These are phyloP conservation scores for Drosophila mojavensis DNA, from an alignment of 1,140 invertebrate species.

Conservation along the genomic window DNA sequence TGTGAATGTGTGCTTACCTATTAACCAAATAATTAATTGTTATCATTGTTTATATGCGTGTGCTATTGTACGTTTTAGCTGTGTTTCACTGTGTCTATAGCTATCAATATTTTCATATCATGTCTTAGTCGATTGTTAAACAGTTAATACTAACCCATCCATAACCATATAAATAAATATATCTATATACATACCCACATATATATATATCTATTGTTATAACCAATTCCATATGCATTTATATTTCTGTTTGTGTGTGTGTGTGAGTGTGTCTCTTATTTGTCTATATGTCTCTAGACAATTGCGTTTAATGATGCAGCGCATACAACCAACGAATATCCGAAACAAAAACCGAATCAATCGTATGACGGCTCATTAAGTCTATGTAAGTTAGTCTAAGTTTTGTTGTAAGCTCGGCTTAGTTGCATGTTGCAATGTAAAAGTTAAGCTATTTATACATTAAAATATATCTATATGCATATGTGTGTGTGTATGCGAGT, in stretches of 20 bases:
- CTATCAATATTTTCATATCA: conserved; percentile 59
- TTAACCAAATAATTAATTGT: conserved; percentile 76
- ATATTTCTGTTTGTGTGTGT: conserved; percentile 12
- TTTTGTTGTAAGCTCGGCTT: conserved; percentile 49
- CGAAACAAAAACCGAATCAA: conserved; percentile 17
- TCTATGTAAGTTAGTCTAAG: conserved; percentile 67
- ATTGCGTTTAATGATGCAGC: conserved; percentile 6
- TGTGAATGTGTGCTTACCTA: conserved; percentile 44
- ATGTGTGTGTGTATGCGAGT: background rate
- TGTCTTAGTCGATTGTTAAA: conserved; percentile 54
- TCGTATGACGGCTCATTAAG: conserved; percentile 55
- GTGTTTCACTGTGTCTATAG: conserved; percentile 66
- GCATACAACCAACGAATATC: conserved; percentile 13
- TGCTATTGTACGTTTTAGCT: conserved; percentile 65
- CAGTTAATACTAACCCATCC: conserved; percentile 48
- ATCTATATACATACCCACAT: conserved; percentile 33
- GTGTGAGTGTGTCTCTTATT: background rate
- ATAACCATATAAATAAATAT: conserved; percentile 21
- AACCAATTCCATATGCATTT: conserved; percentile 32
- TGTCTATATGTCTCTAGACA: conserved; percentile 43
- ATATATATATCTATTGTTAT: conserved; percentile 23
- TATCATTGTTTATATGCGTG: conserved; percentile 60
- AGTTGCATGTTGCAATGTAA: conserved; percentile 53
- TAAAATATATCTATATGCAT: background rate
- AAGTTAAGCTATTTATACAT: background rate